Evolutionary conservation across 2,888 invertebrate species (phyloP).

Genomic region (Ophion costatus): DNA sequence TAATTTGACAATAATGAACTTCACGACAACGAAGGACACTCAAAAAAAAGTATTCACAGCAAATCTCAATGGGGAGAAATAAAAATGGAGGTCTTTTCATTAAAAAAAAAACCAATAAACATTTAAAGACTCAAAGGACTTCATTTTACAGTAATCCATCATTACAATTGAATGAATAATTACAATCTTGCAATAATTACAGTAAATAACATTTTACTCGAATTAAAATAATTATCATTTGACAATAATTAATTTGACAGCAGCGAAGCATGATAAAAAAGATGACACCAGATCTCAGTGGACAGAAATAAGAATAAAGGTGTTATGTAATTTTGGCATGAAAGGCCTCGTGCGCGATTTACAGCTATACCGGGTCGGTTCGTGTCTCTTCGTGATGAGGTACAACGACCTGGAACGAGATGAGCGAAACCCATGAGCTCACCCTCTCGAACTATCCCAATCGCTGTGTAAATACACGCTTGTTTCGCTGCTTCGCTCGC

Average conservation of each 20-base stretch:
- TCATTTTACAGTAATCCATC: no score
- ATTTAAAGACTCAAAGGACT: no score
- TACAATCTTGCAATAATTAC: neutral
- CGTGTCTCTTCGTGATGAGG: slow-evolving; percentile 33
- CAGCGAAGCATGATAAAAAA: neutral
- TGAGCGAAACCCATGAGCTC: slow-evolving; percentile 45
- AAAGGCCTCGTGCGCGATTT: slow-evolving; percentile 1
- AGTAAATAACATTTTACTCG: no score
- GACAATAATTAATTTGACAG: neutral
- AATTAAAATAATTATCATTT: neutral
- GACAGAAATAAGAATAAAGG: neutral
- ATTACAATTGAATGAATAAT: no score
- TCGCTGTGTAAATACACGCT: slow-evolving; percentile 58
- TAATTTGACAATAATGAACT: no score
- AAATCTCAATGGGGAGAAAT: no score
- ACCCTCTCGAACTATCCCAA: slow-evolving; percentile 41
- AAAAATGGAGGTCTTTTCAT: no score
- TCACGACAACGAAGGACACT: no score
- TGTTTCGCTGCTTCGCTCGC: slow-evolving; percentile 16
- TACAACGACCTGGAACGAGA: slow-evolving; percentile 58
- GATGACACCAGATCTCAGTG: neutral
- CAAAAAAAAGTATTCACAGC: no score
- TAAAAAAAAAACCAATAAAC: no score
- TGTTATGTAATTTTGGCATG: neutral
- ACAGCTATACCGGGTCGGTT: slow-evolving; percentile 10